A percentile compares a stretch with the other conserved stretches of the same genome.
These are phyloP conservation scores for Phaetusa simplex DNA, from an alignment of 2,113 vertebrate genomes.

Conservation along the genomic window DNA sequence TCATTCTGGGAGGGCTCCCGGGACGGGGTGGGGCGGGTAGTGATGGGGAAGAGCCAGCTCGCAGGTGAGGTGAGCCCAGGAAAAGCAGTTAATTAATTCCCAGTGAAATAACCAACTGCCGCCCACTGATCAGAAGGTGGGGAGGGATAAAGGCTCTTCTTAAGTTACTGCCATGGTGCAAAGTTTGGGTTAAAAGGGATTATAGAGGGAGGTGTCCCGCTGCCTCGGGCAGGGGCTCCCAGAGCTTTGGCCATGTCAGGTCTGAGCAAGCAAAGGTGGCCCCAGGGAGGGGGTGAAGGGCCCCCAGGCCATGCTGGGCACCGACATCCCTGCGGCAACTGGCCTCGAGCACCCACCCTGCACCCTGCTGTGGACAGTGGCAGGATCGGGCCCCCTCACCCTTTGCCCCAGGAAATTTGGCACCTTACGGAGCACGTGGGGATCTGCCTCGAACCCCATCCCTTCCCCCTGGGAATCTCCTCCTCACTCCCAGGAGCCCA, in stretches of 20 bases:
- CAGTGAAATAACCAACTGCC: neutral
- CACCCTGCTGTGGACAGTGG: neutral
- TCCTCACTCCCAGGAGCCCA: conserved; percentile 10
- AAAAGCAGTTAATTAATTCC: neutral
- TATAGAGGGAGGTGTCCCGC: neutral
- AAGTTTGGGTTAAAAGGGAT: neutral
- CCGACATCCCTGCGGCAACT: neutral
- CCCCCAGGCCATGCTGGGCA: neutral
- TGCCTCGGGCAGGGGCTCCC: accelerated
- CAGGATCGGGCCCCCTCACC: accelerated
- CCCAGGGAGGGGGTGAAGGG: neutral
- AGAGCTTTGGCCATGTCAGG: accelerated
- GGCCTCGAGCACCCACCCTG: neutral
- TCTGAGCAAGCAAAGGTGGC: neutral
- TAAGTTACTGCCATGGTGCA: neutral
- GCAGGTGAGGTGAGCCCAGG: neutral
- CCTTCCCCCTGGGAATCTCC: conserved; percentile 51
- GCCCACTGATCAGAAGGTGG: neutral
- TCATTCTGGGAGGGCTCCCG: accelerated
- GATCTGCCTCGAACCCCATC: neutral
- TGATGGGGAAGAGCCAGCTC: neutral
- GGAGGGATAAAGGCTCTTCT: neutral
- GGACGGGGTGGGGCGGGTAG: neutral
- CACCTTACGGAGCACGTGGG: neutral
- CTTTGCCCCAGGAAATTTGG: neutral